Percentiles rank a stretch among this genome's conserved stretches.
These are phyloP conservation scores for Hermetia illucens DNA, from an alignment of 1,140 invertebrate genomes.

Conservation along the genomic window DNA sequence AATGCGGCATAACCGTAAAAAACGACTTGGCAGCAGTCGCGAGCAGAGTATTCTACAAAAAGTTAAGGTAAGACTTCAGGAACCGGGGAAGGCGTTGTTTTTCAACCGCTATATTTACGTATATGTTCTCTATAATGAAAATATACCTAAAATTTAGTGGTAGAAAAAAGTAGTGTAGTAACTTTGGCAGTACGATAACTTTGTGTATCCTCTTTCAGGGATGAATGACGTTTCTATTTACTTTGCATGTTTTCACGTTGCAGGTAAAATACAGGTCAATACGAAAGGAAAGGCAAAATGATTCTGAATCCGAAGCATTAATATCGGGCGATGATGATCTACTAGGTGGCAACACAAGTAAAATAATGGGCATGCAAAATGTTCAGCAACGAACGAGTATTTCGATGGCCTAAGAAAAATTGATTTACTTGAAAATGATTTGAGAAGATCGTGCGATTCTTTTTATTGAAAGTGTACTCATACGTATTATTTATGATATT, in stretches of 20 bases:
- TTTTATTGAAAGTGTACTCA: no score
- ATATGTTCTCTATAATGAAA: neutral
- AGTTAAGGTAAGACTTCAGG: neutral
- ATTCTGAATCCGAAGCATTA: conserved; percentile 4
- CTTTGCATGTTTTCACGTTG: conserved; percentile 6
- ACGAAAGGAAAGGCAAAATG: neutral
- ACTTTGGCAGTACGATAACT: neutral
- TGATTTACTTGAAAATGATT: no score
- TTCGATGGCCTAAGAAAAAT: no score
- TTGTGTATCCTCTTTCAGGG: neutral
- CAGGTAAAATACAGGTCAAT: conserved; percentile 5
- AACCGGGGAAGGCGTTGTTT: neutral
- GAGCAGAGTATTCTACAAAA: no score
- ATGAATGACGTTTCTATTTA: conserved; percentile 2
- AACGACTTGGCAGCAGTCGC: no score
- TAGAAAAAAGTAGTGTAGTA: neutral
- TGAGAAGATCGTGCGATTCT: no score
- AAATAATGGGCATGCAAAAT: no score
- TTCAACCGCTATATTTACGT: neutral
- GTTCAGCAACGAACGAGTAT: no score
- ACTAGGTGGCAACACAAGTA: conserved; percentile 2
- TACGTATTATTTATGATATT: no score
- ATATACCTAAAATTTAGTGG: neutral
- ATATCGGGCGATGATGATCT: conserved; percentile 2
- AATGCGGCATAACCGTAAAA: conserved; percentile 34